Conservation (phyloP, 2,113 vertebrate species). For the Corythornis madagascariensis region DNA sequence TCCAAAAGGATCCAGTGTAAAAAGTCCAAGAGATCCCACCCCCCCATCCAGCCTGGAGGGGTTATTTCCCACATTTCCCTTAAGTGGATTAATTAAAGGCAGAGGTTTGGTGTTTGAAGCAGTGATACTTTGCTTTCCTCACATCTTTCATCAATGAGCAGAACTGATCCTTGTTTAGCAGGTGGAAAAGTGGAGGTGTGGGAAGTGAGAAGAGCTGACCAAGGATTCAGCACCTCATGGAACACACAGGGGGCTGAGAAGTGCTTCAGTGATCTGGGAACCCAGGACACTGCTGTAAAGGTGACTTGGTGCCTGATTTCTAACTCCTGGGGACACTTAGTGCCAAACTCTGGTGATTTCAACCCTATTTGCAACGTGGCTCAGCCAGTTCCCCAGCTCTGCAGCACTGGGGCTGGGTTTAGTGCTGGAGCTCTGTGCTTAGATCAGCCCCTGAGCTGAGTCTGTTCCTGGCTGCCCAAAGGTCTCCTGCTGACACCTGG, state of each 20-base stretch:
- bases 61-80: background rate
- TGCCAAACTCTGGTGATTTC: no score
- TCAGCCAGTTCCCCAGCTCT: background rate
- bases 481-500: background rate
- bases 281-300: background rate
- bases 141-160: background rate
- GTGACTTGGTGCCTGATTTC: background rate
- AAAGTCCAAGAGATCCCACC: background rate
- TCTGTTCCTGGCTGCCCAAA: background rate
- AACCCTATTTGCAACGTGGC: accelerated
- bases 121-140: no score
- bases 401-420: background rate
- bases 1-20: background rate
- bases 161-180: background rate
- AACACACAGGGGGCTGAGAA: background rate
- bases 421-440: background rate
- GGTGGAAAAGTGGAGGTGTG: background rate
- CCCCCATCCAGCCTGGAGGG: accelerated
- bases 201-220: background rate
- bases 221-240: background rate
- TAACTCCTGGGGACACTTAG: background rate
- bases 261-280: background rate
- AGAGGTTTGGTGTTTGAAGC: background rate
- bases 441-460: background rate
- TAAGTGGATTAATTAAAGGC: background rate